Percentiles rank a stretch among this genome's conserved stretches.
phyloP scores from a whole-genome alignment of 1,140 invertebrate species.

The Cepaea nemoralis region DNA sequence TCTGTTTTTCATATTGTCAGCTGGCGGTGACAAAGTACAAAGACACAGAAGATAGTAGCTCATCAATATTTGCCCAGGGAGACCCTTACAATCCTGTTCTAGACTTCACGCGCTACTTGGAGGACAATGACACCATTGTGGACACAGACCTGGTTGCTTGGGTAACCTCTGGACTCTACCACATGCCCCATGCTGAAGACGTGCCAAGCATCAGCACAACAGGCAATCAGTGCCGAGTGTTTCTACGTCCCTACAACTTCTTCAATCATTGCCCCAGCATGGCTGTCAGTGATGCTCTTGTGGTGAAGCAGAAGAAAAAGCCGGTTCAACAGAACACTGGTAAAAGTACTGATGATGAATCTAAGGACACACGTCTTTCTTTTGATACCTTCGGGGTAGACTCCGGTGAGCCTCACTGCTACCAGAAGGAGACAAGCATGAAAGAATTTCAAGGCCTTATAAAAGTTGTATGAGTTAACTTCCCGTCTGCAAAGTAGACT shows the following conservation, averaged over 20 bases:
- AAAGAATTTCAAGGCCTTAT: conserved; percentile 25
- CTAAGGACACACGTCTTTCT: background rate
- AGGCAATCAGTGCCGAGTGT: conserved; percentile 52
- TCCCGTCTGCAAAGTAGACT: no score
- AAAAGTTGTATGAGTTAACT: background rate
- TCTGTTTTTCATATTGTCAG: background rate
- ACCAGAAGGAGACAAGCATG: conserved; percentile 32
- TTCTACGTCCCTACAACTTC: conserved; percentile 65
- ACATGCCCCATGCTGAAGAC: conserved; percentile 67
- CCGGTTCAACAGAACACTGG: background rate
- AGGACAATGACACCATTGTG: conserved; percentile 65
- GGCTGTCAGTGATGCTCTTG: conserved; percentile 56
- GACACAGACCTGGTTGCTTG: conserved; percentile 67
- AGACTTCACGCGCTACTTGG: conserved; percentile 63
- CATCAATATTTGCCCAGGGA: conserved; percentile 64
- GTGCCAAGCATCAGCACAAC: conserved; percentile 63
- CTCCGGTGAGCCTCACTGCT: conserved; percentile 31
- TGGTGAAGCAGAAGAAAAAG: conserved; percentile 43
- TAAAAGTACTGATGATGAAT: background rate
- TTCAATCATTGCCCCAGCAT: conserved; percentile 65
- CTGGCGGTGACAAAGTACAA: conserved; percentile 65
- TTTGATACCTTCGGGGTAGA: conserved; percentile 35
- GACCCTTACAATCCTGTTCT: conserved; percentile 65
- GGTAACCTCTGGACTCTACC: conserved; percentile 62
- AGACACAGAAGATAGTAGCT: conserved; percentile 63